Base-by-base conservation (phyloP, 2,113 vertebrate species). In the Semicossyphus pulcher region DNA sequence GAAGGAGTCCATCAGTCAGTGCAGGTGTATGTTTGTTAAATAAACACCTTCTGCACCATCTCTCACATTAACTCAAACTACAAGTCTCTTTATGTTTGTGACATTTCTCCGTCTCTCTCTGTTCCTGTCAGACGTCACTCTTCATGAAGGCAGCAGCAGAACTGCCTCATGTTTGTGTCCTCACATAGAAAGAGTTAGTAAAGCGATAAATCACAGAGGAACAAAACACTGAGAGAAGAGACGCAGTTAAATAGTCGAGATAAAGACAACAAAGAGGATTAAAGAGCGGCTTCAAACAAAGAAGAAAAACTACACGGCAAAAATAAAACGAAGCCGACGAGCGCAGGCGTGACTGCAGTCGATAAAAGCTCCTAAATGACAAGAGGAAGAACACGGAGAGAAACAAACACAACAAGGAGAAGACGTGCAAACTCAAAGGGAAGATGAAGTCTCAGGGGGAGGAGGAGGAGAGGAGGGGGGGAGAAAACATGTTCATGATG, bases 241-340 rank as follows among this genome's bases (percentile, higher is more conserved):
- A 37, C 5, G 44, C 61, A 31, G 32, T 23, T 11, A 18, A 3
- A 16, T 20, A 34, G 61, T 11, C 2, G 9, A 34, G 36, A 67
- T 44, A 21, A 59, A 67, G 53, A 66, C 23, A 53, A 45, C 44
- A 26, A 37, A 76, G 53, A 66, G 56, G 72, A 68, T 67, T 76
- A 67, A 21, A 28, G 72, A 31, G 28, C 1, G 26, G 58, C 28
- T 34, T 21, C 26, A 2, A 10, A n/a, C 4, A 44, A 15, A 42
- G 14, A 32, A 26, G 34, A 23, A 29, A 10, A 7, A 0, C 53
- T 1, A 51, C 18, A 31, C 25, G 29, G 11, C 32, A 20, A 42
- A 67, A 44, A 9, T 8, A 2, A 67, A 52, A 60, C 7, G 0
- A 28, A 44, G 62, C 34, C 1, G 25, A 67, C 45, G 23, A 34